These are phyloP conservation scores for Periophthalmus magnuspinnatus DNA, from an alignment of 2,797 vertebrate genomes.

Conservation along the genomic window DNA sequence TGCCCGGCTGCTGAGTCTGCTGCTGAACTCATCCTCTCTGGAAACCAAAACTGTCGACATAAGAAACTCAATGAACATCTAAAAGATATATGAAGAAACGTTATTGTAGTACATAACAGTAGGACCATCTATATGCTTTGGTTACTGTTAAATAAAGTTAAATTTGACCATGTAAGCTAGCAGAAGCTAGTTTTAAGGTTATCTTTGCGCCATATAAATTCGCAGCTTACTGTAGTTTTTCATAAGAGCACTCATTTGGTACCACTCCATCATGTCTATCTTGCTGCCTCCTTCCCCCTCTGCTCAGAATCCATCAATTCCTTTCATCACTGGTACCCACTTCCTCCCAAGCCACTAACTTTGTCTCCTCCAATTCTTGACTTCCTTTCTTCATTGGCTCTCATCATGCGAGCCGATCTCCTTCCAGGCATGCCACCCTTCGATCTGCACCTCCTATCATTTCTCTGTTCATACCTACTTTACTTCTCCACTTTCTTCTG, in stretches of 20 bases:
- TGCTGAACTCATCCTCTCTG: conserved; percentile 95
- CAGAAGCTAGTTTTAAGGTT: conserved; percentile 27
- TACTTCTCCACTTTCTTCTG: conserved; percentile 31
- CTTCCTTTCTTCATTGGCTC: conserved; percentile 51
- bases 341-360: conserved; percentile 54
- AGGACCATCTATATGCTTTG: neutral
- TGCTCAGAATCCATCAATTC: conserved; percentile 59
- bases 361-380: conserved; percentile 70
- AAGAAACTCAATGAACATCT: neutral
- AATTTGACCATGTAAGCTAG: conserved; percentile 37
- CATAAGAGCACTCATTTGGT: conserved; percentile 71
- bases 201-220: conserved; percentile 52
- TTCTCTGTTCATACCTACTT: conserved; percentile 33
- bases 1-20: conserved; percentile 87
- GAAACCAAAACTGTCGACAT: conserved; percentile 84
- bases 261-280: conserved; percentile 69
- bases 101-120: neutral
- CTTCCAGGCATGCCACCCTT: conserved; percentile 43
- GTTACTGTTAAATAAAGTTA: conserved; percentile 26
- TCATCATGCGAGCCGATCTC: conserved; percentile 59
- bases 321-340: conserved; percentile 63
- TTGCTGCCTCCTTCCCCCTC: conserved; percentile 58
- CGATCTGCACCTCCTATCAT: conserved; percentile 46
- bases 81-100: neutral
- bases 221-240: conserved; percentile 57